Percentiles rank a stretch among this genome's conserved stretches.
Conservation (phyloP, 2,113 vertebrate genomes). For the Istiophorus platypterus region DNA sequence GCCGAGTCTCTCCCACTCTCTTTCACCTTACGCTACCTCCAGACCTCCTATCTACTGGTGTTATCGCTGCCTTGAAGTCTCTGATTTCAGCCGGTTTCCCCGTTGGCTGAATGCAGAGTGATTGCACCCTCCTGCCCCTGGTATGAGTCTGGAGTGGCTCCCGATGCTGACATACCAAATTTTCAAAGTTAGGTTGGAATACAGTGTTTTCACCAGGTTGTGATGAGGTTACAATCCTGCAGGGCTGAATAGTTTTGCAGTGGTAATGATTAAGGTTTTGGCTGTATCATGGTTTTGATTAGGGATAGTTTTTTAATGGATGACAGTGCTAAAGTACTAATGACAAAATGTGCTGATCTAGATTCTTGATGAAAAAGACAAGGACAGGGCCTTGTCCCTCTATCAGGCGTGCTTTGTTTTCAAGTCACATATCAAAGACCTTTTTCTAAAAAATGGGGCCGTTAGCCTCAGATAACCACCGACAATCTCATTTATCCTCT, state of each 20-base stretch:
- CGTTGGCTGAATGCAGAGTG: constrained; percentile 36
- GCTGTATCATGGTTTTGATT: background rate
- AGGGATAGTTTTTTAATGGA: background rate
- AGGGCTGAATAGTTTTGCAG: constrained; percentile 30
- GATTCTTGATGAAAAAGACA: constrained; percentile 31
- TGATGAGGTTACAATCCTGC: constrained; percentile 20
- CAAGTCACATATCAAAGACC: constrained; percentile 47
- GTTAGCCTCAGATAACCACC: constrained; percentile 64
- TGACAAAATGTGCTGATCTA: constrained; percentile 35
- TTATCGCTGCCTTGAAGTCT: constrained; percentile 55
- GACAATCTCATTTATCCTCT: constrained; percentile 54
- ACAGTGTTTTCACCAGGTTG: constrained; percentile 36
- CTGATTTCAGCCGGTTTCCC: constrained; percentile 13
- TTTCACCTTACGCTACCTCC: constrained; percentile 58
- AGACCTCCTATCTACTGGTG: constrained; percentile 37
- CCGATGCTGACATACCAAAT: constrained; percentile 40
- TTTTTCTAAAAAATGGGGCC: constrained; percentile 42
- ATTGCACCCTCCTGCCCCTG: constrained; percentile 17
- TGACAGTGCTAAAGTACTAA: background rate
- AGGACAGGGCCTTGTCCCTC: constrained; percentile 26
- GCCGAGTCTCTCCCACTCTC: constrained; percentile 46
- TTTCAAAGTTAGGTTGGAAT: constrained; percentile 55
- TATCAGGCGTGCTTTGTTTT: constrained; percentile 42
- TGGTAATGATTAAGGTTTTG: constrained; percentile 24
- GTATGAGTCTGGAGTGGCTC: constrained; percentile 32